Evolutionary conservation across 2,888 invertebrate species (phyloP).

Genomic region (Polydesmus complanatus): DNA sequence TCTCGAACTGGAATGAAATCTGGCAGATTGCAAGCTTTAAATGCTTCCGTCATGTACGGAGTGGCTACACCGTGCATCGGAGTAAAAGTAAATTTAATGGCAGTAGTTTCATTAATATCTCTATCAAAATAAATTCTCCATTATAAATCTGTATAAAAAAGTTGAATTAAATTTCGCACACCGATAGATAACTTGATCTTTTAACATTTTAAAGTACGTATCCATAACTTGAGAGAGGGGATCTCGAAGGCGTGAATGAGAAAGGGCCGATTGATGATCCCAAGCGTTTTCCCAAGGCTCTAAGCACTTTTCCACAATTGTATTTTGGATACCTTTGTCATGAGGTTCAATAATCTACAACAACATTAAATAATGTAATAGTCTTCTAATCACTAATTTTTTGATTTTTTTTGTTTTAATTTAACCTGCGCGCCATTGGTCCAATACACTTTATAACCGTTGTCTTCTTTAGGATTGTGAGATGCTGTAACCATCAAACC

Average conservation of each 20-base stretch:
- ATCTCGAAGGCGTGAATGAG: constrained; percentile 46
- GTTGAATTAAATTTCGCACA: neutral
- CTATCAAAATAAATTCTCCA: constrained; percentile 8
- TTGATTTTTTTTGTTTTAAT: neutral
- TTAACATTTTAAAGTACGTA: constrained; percentile 50
- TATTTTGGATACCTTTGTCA: constrained; percentile 68
- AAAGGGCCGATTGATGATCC: constrained; percentile 48
- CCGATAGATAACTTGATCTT: constrained; percentile 11
- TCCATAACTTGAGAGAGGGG: constrained; percentile 52
- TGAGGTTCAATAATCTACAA: constrained; percentile 74
- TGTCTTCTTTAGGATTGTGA: constrained; percentile 89
- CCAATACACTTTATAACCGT: constrained; percentile 98
- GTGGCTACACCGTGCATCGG: constrained; percentile 98
- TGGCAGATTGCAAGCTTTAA: constrained; percentile 54
- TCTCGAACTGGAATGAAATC: constrained; percentile 33
- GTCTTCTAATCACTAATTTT: constrained; percentile 2
- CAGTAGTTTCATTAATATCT: constrained; percentile 39
- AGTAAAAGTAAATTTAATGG: constrained; percentile 67
- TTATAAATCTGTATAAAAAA: constrained; percentile 7
- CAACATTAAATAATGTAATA: constrained; percentile 1
- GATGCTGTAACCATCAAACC: constrained; percentile 93
- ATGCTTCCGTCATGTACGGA: constrained; percentile 56
- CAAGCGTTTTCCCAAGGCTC: constrained; percentile 64
- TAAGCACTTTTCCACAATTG: constrained; percentile 54
- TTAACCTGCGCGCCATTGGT: constrained; percentile 67